These are phyloP conservation scores for Drosophila macrothrix DNA, from an alignment of 2,888 invertebrate genomes.

Conservation along the genomic window DNA sequence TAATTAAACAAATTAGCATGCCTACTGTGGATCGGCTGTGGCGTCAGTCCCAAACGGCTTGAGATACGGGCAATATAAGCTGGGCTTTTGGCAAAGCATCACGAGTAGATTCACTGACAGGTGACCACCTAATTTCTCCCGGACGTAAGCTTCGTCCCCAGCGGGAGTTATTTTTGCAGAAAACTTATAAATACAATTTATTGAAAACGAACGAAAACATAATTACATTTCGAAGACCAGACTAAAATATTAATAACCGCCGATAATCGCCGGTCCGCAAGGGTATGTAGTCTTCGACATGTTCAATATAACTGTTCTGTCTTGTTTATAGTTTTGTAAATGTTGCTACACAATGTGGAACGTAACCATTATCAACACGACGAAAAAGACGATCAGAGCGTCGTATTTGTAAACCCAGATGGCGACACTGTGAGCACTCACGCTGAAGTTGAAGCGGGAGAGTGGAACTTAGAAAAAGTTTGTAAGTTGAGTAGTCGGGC, in stretches of 20 bases:
- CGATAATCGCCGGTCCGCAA: not conserved
- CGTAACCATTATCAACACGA: constrained; percentile 14
- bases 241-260: not conserved
- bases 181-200: not conserved
- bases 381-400: constrained; percentile 4
- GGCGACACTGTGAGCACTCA: constrained; percentile 19
- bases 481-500: not conserved
- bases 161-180: not conserved
- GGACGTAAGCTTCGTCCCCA: not conserved
- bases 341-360: constrained; percentile 3
- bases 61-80: not conserved
- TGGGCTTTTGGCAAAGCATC: not conserved
- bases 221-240: not conserved
- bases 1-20: not conserved
- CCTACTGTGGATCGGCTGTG: not conserved
- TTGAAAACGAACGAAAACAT: not conserved
- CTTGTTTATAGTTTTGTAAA: not conserved
- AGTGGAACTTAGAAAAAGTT: constrained; percentile 18
- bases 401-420: constrained; percentile 15
- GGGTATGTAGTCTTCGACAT: not conserved
- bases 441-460: constrained; percentile 23
- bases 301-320: not conserved
- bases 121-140: not conserved
- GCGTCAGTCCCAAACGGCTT: not conserved
- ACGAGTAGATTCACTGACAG: not conserved